Evolutionary conservation across 2,888 invertebrate genomes (phyloP).

Genomic region (Trissonchulus latispiculum): DNA sequence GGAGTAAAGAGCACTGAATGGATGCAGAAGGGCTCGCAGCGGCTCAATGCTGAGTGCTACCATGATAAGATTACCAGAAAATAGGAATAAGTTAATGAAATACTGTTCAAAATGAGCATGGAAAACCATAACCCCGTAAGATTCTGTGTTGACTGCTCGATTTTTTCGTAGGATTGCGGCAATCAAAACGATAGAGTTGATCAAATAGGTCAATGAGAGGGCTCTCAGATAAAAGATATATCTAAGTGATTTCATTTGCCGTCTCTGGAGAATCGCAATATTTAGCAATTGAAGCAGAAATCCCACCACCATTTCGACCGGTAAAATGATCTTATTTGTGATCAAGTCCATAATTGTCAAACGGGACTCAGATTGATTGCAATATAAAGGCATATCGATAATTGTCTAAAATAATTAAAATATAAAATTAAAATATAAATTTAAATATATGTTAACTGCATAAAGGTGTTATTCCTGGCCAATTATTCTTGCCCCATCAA

Average conservation of each 20-base stretch:
- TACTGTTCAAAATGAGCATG: conserved; percentile 10
- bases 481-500: no score
- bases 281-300: neutral
- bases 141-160: no score
- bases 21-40: neutral
- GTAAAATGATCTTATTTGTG: neutral
- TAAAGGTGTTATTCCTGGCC: no score
- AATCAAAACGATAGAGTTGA: neutral
- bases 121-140: neutral
- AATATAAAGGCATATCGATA: no score
- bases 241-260: neutral
- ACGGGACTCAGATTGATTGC: no score
- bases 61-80: neutral
- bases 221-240: neutral
- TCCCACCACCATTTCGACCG: neutral
- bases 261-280: neutral
- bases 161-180: conserved; percentile 1
- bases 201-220: neutral
- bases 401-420: no score
- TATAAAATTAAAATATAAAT: no score
- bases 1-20: neutral
- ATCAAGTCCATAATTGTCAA: neutral
- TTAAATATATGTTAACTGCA: no score
- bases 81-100: neutral
- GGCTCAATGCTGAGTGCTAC: neutral